These are phyloP conservation scores for Drosophila serrata DNA, from an alignment of 1,140 invertebrate species.

Conservation along the genomic window DNA sequence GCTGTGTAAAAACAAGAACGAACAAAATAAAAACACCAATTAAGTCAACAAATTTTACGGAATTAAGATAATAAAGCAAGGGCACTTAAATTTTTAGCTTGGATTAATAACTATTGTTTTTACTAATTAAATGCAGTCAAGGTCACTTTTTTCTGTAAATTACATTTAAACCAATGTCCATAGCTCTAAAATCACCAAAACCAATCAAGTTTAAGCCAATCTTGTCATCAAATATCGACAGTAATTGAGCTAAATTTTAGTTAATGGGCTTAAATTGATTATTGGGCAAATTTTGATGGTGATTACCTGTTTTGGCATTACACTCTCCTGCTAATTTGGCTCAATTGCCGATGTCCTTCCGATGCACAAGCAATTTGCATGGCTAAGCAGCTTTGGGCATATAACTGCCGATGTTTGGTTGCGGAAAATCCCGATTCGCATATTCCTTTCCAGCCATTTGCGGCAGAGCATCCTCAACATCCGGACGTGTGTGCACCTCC, in stretches of 20 bases:
- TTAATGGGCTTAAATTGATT: slow-evolving; percentile 52
- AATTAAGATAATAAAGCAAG: slow-evolving; percentile 1
- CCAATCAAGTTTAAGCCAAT: slow-evolving; percentile 5
- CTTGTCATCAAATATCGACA: slow-evolving; percentile 15
- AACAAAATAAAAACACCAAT: slow-evolving; percentile 9
- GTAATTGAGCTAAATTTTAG: slow-evolving; percentile 23
- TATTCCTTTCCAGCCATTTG: slow-evolving; percentile 35
- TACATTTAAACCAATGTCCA: too few species aligned
- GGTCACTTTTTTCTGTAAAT: neutral
- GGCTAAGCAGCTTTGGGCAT: slow-evolving; percentile 19
- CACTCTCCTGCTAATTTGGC: slow-evolving; percentile 52
- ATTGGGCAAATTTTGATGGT: slow-evolving; percentile 19
- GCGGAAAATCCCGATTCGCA: slow-evolving; percentile 8
- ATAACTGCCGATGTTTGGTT: slow-evolving; percentile 20
- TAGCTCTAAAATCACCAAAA: neutral
- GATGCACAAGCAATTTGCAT: slow-evolving; percentile 43
- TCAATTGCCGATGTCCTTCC: slow-evolving; percentile 54
- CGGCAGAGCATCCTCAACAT: slow-evolving; percentile 53
- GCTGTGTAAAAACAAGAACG: slow-evolving; percentile 25
- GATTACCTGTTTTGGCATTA: slow-evolving; percentile 37
- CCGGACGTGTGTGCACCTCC: slow-evolving; percentile 28
- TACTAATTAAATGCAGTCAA: neutral
- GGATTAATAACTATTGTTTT: neutral
- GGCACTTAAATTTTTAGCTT: neutral
- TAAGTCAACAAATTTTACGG: slow-evolving; percentile 7